Percentiles rank a stretch among this genome's conserved stretches.
phyloP scores from a whole-genome alignment of 2,797 vertebrate genomes.

The Gymnothorax reevesii region DNA sequence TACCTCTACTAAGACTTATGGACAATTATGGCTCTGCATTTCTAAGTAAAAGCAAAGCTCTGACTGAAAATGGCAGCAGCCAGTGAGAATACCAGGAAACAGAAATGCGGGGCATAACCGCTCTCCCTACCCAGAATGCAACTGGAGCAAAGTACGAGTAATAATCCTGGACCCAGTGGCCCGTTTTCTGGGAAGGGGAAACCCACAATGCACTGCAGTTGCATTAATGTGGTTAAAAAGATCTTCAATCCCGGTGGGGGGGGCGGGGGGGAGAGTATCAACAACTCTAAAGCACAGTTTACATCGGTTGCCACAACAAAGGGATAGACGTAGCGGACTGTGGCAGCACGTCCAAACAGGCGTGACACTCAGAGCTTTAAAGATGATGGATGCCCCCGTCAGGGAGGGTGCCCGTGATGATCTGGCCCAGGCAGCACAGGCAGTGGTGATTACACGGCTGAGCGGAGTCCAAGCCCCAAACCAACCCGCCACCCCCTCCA shows the following conservation, averaged over 20 bases:
- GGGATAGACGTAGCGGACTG: neutral
- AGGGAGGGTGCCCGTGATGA: neutral
- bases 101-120: too few relatives aligned
- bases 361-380: neutral
- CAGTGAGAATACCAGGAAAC: neutral
- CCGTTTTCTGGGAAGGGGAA: neutral
- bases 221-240: neutral
- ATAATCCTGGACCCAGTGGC: neutral
- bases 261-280: neutral
- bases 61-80: neutral
- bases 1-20: too few relatives aligned
- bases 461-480: neutral
- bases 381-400: neutral
- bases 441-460: neutral
- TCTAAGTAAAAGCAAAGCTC: neutral
- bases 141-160: neutral
- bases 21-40: neutral
- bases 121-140: neutral
- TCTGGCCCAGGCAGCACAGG: neutral
- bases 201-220: neutral
- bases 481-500: neutral
- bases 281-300: neutral
- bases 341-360: slow-evolving; percentile 6
- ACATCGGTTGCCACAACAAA: slow-evolving; percentile 10
- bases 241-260: neutral